phyloP scores from a whole-genome alignment of 1,140 invertebrate species.

The Choristoneura fumiferana region DNA sequence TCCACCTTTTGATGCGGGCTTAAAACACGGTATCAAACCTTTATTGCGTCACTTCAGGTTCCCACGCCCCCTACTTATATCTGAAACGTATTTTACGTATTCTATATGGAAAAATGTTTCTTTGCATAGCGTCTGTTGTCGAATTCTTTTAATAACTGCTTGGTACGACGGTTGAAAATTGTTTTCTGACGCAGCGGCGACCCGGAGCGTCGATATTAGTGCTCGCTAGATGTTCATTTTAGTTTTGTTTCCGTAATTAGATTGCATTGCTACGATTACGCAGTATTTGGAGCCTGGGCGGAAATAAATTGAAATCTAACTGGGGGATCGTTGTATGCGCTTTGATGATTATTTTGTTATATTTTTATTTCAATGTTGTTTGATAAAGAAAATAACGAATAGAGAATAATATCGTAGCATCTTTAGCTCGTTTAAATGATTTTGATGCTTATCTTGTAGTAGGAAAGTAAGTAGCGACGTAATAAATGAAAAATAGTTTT shows the following conservation, averaged over 20 bases:
- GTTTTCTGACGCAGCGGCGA: background rate
- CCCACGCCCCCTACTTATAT: slow-evolving; percentile 17
- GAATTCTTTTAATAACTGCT: slow-evolving; percentile 11
- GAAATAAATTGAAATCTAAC: slow-evolving; percentile 12
- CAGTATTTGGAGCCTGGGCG: background rate
- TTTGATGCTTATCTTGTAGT: no score
- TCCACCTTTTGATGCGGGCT: slow-evolving; percentile 16
- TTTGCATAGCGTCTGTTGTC: slow-evolving; percentile 9
- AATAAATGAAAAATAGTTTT: no score
- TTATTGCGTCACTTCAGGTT: slow-evolving; percentile 13
- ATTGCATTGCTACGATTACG: slow-evolving; percentile 14
- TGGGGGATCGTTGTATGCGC: no score
- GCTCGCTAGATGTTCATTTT: slow-evolving; percentile 12
- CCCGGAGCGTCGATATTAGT: background rate
- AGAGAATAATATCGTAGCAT: no score
- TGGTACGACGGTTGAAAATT: background rate
- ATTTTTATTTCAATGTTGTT: no score
- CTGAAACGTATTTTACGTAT: slow-evolving; percentile 8
- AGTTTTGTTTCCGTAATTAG: slow-evolving; percentile 14
- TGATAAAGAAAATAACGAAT: no score
- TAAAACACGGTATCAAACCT: slow-evolving; percentile 4
- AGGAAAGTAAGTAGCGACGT: no score
- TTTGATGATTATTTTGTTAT: no score
- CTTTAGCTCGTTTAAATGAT: no score
- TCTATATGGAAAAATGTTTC: slow-evolving; percentile 17